A percentile compares a stretch with the other conserved stretches of the same genome.
Evolutionary conservation across 2,113 vertebrate species (phyloP).

Genomic region (Toxotes jaculatrix): DNA sequence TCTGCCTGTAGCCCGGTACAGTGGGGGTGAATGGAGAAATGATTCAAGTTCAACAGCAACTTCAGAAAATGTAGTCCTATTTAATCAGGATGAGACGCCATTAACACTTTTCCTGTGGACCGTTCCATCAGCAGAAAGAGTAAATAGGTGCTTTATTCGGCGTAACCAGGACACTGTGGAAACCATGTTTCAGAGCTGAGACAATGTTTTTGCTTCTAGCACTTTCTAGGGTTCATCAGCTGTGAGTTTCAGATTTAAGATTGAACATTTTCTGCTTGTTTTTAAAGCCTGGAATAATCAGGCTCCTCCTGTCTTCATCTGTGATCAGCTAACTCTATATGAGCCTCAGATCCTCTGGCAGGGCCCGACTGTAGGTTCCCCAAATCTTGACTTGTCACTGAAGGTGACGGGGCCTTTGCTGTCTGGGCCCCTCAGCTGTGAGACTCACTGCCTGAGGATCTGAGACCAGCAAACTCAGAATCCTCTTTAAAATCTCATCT

Average conservation of each 20-base stretch:
- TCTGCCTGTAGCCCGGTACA: too few species aligned
- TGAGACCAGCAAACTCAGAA: background rate
- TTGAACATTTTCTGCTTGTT: background rate
- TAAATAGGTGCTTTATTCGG: background rate
- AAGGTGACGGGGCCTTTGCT: too few species aligned
- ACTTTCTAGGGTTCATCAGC: background rate
- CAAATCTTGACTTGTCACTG: too few species aligned
- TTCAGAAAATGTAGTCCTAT: background rate
- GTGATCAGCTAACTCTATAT: too few species aligned
- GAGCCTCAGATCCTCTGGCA: too few species aligned
- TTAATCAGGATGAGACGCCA: background rate
- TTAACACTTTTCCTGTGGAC: background rate
- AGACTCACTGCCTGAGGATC: background rate
- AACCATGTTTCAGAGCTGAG: background rate
- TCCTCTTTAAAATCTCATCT: too few species aligned
- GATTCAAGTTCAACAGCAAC: background rate
- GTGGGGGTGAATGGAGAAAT: background rate
- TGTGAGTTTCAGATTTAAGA: background rate
- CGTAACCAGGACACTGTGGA: too few species aligned
- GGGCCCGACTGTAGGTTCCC: too few species aligned
- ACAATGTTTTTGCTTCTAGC: background rate
- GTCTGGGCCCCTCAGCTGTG: background rate
- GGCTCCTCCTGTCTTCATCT: too few species aligned
- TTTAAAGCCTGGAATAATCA: background rate
- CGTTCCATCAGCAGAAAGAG: background rate